These are phyloP conservation scores for Eupithecia subfuscata DNA, from an alignment of 2,888 invertebrate species.

Conservation along the genomic window DNA sequence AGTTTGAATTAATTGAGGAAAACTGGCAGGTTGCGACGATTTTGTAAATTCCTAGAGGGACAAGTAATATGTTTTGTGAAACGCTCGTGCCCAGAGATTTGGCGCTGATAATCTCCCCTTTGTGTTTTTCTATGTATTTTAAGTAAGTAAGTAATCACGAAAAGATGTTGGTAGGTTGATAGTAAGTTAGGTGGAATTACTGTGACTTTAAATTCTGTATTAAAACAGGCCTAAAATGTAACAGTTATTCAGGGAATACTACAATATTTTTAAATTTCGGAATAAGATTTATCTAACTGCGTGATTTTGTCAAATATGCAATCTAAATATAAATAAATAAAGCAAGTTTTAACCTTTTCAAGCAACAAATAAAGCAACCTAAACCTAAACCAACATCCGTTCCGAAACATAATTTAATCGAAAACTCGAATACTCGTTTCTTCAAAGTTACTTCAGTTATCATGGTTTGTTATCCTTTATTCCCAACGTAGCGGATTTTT, in stretches of 20 bases:
- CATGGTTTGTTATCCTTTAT: constrained; percentile 9
- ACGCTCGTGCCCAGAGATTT: background rate
- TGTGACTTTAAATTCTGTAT: no score
- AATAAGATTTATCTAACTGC: background rate
- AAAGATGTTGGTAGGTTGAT: background rate
- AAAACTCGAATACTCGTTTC: background rate
- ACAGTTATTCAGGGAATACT: no score
- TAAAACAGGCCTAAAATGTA: no score
- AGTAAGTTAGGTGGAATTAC: background rate
- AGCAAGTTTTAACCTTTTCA: background rate
- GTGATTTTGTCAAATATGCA: background rate
- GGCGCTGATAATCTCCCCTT: background rate
- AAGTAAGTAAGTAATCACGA: background rate
- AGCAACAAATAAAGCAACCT: background rate
- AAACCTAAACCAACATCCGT: background rate
- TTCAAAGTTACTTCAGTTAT: background rate
- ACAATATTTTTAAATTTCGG: background rate
- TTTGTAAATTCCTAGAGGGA: constrained; percentile 39
- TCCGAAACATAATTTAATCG: background rate
- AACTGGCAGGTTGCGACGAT: constrained; percentile 40
- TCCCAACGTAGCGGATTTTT: background rate
- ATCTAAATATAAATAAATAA: background rate
- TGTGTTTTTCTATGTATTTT: constrained; percentile 10
- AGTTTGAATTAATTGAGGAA: constrained; percentile 46
- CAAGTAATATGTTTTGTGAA: constrained; percentile 22